Conservation (phyloP, 2,888 invertebrate species). For the Leucophenga montana region DNA sequence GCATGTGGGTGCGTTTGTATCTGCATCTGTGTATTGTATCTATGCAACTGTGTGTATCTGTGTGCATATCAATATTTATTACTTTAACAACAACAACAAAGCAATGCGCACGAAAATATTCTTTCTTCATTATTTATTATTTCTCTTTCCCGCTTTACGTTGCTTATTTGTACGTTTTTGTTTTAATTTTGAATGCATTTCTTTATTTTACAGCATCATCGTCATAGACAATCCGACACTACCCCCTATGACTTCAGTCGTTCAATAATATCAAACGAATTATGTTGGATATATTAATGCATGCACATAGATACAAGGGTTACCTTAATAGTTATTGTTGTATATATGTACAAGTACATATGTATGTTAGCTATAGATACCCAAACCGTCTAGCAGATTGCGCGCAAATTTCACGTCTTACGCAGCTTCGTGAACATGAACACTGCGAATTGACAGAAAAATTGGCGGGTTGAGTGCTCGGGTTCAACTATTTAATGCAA, state of each 20-base stretch:
- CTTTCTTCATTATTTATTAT: slow-evolving; percentile 52
- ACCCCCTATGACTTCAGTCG: not conserved
- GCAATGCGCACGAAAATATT: slow-evolving; percentile 38
- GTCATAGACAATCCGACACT: not conserved
- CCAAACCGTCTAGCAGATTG: no score
- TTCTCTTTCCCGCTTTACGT: not conserved
- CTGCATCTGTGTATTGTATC: no score
- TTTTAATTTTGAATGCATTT: slow-evolving; percentile 56
- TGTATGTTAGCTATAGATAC: no score
- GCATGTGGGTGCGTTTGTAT: slow-evolving; percentile 24
- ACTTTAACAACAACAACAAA: slow-evolving; percentile 41
- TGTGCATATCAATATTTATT: slow-evolving; percentile 63
- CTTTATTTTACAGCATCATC: slow-evolving; percentile 57
- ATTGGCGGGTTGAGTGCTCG: no score
- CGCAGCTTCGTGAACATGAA: no score
- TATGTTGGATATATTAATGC: slow-evolving; percentile 3
- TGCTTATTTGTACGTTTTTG: slow-evolving; percentile 11
- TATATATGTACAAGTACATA: not conserved
- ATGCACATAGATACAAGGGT: not conserved
- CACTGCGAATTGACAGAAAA: no score
- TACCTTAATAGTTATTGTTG: not conserved
- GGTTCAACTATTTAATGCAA: no score
- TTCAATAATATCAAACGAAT: slow-evolving; percentile 13
- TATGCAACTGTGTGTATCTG: slow-evolving; percentile 21
- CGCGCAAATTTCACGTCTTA: no score